Evolutionary conservation across 2,113 vertebrate genomes (phyloP), one percentile per base, ranked within the genome.

Genomic region (Rhinopomastus cyanomelas): DNA sequence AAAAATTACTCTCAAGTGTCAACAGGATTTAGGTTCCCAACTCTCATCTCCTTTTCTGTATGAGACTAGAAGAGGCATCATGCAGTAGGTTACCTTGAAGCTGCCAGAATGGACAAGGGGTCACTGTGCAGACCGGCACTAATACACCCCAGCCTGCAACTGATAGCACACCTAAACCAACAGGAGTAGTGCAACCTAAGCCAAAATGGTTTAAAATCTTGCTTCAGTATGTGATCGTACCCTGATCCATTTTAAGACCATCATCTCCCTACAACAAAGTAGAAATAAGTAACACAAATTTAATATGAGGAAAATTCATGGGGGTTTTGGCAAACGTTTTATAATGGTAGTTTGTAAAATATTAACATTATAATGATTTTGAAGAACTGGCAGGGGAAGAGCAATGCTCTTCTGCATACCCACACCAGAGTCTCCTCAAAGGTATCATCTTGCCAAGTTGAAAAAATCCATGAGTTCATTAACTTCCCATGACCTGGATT

Each of bases 381-480:
- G 62, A 64, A 88, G 56, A 76, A 36, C 7, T 16, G 34, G 6
- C 27, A 42, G 34, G 22, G 11, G 11, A 88, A 80, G 16, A 62
- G 25, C 14, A 83, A 11, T 5, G 27, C 22, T 85, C 42, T 9
- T 48, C 59, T 46, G 20, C 60, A 76, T 25, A 46, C 16, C 68
- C 3, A 0, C 2, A 26, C 8, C 6, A 0, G 0, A 59, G 12
- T 19, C 55, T 89, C 68, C 90, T 87, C 71, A 79, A 16, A 29
- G 39, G 30, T 46, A 92, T 30, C 53, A 81, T 14, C 51, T 23
- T 62, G 44, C 56, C 44, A 44, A 60, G 18, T 30, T 49, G 74
- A 60, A 95, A 72, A 89, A 92, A 91, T 25, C 52, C 53, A 19
- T 77, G 59, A 83, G 34, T 44, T 86, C 73, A 91, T 81, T 91